Evolutionary conservation across 2,888 invertebrate genomes (phyloP), one percentile per base, ranked within the genome.

Genomic region (Abrostola triplasia): DNA sequence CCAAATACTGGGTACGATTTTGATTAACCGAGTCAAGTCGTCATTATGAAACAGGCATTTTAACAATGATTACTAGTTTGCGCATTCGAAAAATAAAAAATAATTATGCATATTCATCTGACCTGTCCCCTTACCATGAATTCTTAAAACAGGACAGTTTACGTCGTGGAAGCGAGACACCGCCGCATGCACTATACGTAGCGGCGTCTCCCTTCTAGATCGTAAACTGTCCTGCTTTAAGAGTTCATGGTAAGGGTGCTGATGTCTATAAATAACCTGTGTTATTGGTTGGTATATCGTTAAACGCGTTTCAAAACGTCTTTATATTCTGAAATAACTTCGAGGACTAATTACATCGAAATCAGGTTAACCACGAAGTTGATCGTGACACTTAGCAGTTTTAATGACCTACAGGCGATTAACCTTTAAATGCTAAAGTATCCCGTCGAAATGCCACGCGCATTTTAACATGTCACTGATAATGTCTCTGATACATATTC

Each of bases 371-470:
- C 37, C 56, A 58, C 40, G 41, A 8, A 24, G 36, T 40, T 48
- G 54, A 53, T 72, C 81, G 80, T 84, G 76, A 77, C 81, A 84
- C 71, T 84, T 79, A 73, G 69, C 76, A 69, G 76, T 51, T 67
- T 73, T 73, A 81, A 79, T 78, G 73, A 76, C 66, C 64, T 49
- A 50, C 41, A 60, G 66, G 50, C 76, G 59, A 82, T 88, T 85
- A 85, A 88, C 86, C 84, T 88, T 87, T 88, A 85, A 87, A 89
- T 84, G 80, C 63, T 84, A 80, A 81, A 59, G 59, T 69, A 77
- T 67, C 62, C 73, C 73, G 70, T 72, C 56, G 36, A 73, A 83
- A 81, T 79, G 77, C 67, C 76, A 72, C 54, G 36, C 53, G 41
- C 57, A 62, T 76, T 47, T 66, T 51, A 71, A 67, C 50, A 62